These are phyloP conservation scores for Prolemur simus DNA, from an alignment of 2,113 vertebrate genomes.

Conservation along the genomic window DNA sequence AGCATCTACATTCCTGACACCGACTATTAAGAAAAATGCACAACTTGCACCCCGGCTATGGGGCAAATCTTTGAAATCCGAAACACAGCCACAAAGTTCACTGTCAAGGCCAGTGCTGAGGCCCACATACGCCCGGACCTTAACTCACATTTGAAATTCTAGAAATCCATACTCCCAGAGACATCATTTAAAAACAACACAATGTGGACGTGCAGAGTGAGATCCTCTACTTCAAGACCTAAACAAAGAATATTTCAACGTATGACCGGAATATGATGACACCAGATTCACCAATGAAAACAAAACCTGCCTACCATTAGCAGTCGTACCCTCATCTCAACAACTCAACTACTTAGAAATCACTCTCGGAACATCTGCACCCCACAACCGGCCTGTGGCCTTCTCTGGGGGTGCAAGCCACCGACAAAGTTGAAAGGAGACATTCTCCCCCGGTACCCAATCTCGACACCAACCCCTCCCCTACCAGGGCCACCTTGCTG, in stretches of 20 bases:
- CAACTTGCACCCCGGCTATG: conserved; percentile 64
- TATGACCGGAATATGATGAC: conserved; percentile 86
- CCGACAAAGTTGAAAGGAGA: conserved; percentile 76
- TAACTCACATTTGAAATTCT: conserved; percentile 58
- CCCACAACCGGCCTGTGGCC: conserved; percentile 79
- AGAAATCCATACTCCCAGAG: conserved; percentile 59
- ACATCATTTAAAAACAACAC: conserved; percentile 78
- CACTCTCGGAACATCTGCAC: conserved; percentile 80
- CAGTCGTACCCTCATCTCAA: conserved; percentile 79
- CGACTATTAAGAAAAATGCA: conserved; percentile 8
- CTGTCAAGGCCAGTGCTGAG: conserved; percentile 80
- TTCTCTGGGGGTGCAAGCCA: conserved; percentile 78
- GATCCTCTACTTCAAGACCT: conserved; percentile 83
- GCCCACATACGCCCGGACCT: conserved; percentile 78
- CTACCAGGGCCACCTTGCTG: conserved; percentile 68
- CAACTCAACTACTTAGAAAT: conserved; percentile 86
- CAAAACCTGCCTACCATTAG: conserved; percentile 83
- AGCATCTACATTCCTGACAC: conserved; percentile 40
- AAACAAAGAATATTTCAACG: conserved; percentile 87
- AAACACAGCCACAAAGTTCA: conserved; percentile 80
- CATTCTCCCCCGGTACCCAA: conserved; percentile 69
- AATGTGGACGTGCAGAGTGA: conserved; percentile 76
- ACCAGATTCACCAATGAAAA: conserved; percentile 86
- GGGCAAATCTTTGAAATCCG: conserved; percentile 70
- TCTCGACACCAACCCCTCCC: conserved; percentile 71